Evolutionary conservation across 1,140 invertebrate species (phyloP), one percentile per base, ranked within the genome.

Genomic region (Eurosta solidaginis): DNA sequence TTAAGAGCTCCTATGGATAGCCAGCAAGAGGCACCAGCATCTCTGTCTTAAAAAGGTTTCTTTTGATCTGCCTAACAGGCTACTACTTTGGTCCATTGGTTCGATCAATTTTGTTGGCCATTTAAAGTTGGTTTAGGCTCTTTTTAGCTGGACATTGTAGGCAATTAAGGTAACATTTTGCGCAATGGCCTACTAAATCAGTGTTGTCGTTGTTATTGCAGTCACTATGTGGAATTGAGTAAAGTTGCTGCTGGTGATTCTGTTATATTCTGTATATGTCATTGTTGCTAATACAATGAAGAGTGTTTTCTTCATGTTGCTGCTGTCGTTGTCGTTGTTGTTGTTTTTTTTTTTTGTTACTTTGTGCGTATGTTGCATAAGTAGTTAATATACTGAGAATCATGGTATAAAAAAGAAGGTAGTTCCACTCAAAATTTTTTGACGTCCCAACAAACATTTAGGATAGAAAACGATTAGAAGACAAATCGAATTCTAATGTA

Each of bases 281-380:
- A n/a, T n/a, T n/a, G n/a, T n/a, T n/a, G n/a, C n/a, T n/a, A n/a
- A n/a, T n/a, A n/a, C n/a, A n/a, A n/a, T n/a, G n/a, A n/a, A n/a
- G n/a, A n/a, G n/a, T 84, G 83, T 84, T 84, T 83, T 84, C 25
- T 84, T 83, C 83, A 82, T 84, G 84, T 85, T 83, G 83, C 83
- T 84, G 83, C 78, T 77, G 36, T 77, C 79, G 79, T 74, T 74
- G 40, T 74, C 73, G 40, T 47, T 74, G 73, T 74, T 74, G 73
- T 29, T 36, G 27, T n/a, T 74, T 76, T 68, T 6, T 36, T 42
- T n/a, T 20, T 40, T 29, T 47, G 45, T n/a, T 47, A 14, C 33
- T 14, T 33, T 40, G 33, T 68, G 59, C 59, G 59, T 68, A 68
- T 14, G 20, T 40, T 68, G 33, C 20, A 22, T 10, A 20, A 5